phyloP scores from a whole-genome alignment of 2,888 invertebrate species.

The Myopa testacea region DNA sequence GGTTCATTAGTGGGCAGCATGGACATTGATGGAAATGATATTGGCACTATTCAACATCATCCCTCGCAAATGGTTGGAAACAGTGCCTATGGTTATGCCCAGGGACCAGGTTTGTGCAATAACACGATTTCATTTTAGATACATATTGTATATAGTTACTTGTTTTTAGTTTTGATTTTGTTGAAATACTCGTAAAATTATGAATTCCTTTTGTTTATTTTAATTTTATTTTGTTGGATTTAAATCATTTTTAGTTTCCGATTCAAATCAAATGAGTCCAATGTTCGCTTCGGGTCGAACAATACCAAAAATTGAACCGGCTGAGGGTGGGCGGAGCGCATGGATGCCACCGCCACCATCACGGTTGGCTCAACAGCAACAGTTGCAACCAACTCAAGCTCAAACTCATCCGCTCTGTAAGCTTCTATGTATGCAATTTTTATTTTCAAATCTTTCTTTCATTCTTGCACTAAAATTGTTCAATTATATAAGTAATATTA shows the following conservation, averaged over 20 bases:
- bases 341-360: conserved; percentile 68
- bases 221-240: conserved; percentile 48
- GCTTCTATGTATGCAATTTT: conserved; percentile 48
- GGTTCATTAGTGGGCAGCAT: conserved; percentile 74
- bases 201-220: conserved; percentile 33
- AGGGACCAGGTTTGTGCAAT: conserved; percentile 58
- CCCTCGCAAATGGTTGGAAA: conserved; percentile 71
- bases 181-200: conserved; percentile 29
- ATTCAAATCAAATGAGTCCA: conserved; percentile 66
- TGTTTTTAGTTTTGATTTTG: conserved; percentile 29
- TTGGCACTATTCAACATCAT: conserved; percentile 79
- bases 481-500: not conserved
- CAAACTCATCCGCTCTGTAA: conserved; percentile 66
- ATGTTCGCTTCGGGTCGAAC: conserved; percentile 66
- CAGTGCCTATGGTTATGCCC: conserved; percentile 65
- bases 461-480: not conserved
- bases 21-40: conserved; percentile 71
- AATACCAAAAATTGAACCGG: conserved; percentile 69
- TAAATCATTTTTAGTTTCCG: conserved; percentile 57
- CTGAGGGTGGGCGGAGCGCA: conserved; percentile 61
- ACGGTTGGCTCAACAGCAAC: conserved; percentile 59
- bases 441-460: not conserved
- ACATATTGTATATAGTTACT: not conserved
- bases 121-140: not conserved
- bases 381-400: conserved; percentile 50